Conservation (phyloP, 2,797 vertebrate species). For the Ibycter americanus region DNA sequence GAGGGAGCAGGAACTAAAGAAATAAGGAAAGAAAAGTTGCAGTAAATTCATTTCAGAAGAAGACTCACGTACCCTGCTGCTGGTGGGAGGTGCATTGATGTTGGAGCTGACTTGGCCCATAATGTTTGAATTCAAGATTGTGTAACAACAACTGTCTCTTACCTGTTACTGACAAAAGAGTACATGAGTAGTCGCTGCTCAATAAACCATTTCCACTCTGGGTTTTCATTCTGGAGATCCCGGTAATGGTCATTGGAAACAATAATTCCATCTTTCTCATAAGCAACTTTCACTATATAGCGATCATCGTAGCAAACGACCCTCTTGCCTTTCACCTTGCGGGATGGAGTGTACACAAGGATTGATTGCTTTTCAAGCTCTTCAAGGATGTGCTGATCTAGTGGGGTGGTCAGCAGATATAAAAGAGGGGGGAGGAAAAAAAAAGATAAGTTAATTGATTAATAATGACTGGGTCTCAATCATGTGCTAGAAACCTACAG, state of each 20-base stretch:
- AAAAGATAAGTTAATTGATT: not conserved
- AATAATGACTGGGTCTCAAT: not conserved
- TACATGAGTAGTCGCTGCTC: constrained; percentile 91
- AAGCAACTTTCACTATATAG: constrained; percentile 89
- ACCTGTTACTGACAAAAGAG: constrained; percentile 90
- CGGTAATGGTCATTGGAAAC: constrained; percentile 93
- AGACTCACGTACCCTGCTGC: fast-evolving
- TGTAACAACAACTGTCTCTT: not conserved
- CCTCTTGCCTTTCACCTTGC: constrained; percentile 87
- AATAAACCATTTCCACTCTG: constrained; percentile 90
- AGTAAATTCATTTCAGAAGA: not conserved
- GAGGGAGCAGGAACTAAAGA: not conserved
- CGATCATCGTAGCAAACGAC: constrained; percentile 91
- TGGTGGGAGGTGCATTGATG: not conserved
- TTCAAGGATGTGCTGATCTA: constrained; percentile 87
- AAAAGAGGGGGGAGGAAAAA: not conserved
- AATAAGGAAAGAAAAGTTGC: not conserved
- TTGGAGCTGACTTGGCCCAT: not conserved
- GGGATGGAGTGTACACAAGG: constrained; percentile 84
- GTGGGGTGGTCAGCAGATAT: not conserved
- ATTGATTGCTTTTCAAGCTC: constrained; percentile 83
- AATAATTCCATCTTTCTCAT: constrained; percentile 84
- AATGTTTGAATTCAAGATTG: not conserved
- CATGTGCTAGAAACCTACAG: not conserved
- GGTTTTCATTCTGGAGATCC: constrained; percentile 88